A percentile compares a stretch with the other conserved stretches of the same genome.
phyloP scores from a whole-genome alignment of 2,113 vertebrate species.

The Dasyornis broadbenti region DNA sequence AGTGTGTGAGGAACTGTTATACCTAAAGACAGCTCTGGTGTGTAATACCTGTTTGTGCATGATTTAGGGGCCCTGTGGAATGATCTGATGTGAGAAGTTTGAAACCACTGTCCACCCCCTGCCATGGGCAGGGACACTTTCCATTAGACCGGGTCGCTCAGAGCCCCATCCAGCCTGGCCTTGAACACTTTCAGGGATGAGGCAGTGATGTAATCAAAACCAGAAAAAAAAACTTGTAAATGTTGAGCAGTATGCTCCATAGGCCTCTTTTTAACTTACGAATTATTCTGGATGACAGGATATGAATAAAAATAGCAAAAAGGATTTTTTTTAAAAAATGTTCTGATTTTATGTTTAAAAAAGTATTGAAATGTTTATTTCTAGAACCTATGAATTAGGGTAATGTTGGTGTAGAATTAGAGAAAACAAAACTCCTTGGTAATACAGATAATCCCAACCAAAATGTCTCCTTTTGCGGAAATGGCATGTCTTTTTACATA shows the following conservation, averaged over 20 bases:
- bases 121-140: neutral
- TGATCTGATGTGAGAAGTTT: neutral
- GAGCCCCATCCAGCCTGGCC: neutral
- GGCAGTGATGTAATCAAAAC: neutral
- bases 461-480: neutral
- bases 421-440: neutral
- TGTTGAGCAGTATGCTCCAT: neutral
- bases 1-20: neutral
- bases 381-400: neutral
- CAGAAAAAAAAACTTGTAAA: neutral
- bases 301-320: neutral
- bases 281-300: neutral
- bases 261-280: neutral
- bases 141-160: neutral
- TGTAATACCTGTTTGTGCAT: neutral
- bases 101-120: neutral
- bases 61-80: neutral
- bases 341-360: neutral
- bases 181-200: neutral
- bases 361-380: neutral
- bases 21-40: neutral
- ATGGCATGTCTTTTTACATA: neutral
- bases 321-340: accelerated
- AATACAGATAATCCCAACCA: neutral
- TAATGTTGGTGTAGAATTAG: neutral